Evolutionary conservation across 2,888 invertebrate genomes (phyloP), one percentile per base, ranked within the genome.

Genomic region (Peribatodes rhomboidaria): DNA sequence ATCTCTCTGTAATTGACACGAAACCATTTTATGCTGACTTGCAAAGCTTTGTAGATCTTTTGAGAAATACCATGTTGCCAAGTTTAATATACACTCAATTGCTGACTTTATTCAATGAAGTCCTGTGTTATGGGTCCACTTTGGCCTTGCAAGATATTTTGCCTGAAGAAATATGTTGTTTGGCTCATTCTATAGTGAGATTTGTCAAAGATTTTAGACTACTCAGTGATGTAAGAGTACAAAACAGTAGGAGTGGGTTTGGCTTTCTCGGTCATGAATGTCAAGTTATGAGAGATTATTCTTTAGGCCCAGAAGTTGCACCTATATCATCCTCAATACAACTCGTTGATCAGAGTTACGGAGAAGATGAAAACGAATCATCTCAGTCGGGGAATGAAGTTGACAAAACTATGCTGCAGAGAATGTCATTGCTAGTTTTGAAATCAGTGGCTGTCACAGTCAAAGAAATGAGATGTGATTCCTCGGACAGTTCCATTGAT

Each of bases 361-460:
- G 92, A 0, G 90, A 89, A 16, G 89, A 93, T 63, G 90, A 90
- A 0, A 80, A 85, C 68, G 88, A 90, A 39, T 69, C 84, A n/a
- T 41, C 61, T 16, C 81, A 83, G 86, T 86, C 90, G 0, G 92
- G 92, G 61, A 90, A 84, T 18, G 94, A 94, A 82, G 94, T 96
- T 66, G 97, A 97, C 78, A 96, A 96, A 81, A 96, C 97, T 1
- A 94, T 98, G 82, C 87, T 98, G 44, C 98, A 98, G 81, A 96
- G 97, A 88, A 96, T 98, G 94, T 97, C 97, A 2, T 88, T 98
- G n/a, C 88, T 98, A 65, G 97, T 98, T 55, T 88, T 98, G 3
- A 98, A 98, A 90, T 97, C 97, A 27, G 96, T 98, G 37, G 98
- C 98, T 0, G 97, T 98, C 0, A 98, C 97, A 0, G 97, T 98